Evolutionary conservation across 2,888 invertebrate genomes (phyloP), one percentile per base, ranked within the genome.

Genomic region (Ichneumon xanthorius): DNA sequence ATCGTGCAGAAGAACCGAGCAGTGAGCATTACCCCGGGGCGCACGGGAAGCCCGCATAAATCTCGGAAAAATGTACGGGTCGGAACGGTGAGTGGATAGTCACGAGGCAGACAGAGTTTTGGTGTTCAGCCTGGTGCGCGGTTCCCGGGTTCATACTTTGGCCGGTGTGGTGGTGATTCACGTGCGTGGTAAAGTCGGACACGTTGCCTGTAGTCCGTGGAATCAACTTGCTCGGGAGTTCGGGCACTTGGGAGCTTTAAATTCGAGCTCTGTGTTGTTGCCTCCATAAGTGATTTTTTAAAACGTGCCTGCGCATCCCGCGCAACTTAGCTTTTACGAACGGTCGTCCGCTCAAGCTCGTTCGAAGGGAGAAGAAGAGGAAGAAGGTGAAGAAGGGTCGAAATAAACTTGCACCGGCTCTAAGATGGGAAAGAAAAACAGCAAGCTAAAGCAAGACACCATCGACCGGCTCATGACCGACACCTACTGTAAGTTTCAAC

Each of bases 361-460:
- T 61, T n/a, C 26, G 70, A 65, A 58, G 22, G 37, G 53, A 70
- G 78, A 72, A 80, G 77, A 75, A 84, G 61, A 75, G 72, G 76
- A 70, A 67, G 70, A 68, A 81, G 68, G 48, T 53, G 70, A 61
- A 65, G 77, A 72, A 73, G 73, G 73, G 75, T 72, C 68, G 81
- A 82, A 86, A 82, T 84, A 82, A 80, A 80, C 68, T 68, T 58
- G 40, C 26, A 63, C 72, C 73, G 82, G 75, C 75, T 85, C 90
- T 89, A 96, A 95, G 92, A 99, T 99, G 99, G 98, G 98, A 93
- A 98, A 98, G 96, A 98, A 98, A 95, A 98, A 98, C 94, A 98
- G 98, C 82, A 99, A 99, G 95, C 96, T 99, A 94, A 98, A 98
- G 96, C 97, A 98, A 94, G 98, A 98, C 94, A 98, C 98, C 91